phyloP scores from a whole-genome alignment of 1,140 invertebrate species.

The Lasaia peninsularis region DNA sequence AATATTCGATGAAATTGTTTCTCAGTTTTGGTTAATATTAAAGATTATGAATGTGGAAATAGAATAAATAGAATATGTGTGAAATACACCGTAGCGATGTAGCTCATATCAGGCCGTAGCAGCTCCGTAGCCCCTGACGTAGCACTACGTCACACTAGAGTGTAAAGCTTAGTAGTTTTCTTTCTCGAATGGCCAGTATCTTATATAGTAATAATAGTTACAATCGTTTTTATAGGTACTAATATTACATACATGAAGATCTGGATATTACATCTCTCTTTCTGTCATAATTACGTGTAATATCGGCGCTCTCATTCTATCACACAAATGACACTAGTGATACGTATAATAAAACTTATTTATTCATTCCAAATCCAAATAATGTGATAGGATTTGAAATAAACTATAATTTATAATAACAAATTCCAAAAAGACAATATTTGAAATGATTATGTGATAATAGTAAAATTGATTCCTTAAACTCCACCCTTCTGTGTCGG shows the following conservation, averaged over 20 bases:
- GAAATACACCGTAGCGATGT: background rate
- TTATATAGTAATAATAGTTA: background rate
- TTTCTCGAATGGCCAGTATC: background rate
- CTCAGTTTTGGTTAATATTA: background rate
- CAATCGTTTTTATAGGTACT: background rate
- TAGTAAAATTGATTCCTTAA: background rate
- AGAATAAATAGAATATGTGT: background rate
- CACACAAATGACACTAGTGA: constrained; percentile 2
- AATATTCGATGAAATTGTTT: background rate
- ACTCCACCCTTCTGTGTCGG: background rate
- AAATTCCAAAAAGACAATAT: background rate
- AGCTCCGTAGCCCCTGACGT: constrained; percentile 15
- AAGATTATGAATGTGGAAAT: background rate
- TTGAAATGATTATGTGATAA: background rate
- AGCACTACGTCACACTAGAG: constrained; percentile 13
- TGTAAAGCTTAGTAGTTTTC: background rate
- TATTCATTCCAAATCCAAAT: background rate
- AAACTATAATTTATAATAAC: background rate
- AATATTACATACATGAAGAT: background rate
- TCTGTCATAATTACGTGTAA: background rate
- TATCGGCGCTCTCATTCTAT: background rate
- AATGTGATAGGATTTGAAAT: background rate
- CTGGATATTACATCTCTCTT: background rate
- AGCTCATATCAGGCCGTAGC: constrained; percentile 13
- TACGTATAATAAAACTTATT: background rate